These are phyloP conservation scores for Minunthozetes semirufus DNA, from an alignment of 2,888 invertebrate species.

Conservation along the genomic window DNA sequence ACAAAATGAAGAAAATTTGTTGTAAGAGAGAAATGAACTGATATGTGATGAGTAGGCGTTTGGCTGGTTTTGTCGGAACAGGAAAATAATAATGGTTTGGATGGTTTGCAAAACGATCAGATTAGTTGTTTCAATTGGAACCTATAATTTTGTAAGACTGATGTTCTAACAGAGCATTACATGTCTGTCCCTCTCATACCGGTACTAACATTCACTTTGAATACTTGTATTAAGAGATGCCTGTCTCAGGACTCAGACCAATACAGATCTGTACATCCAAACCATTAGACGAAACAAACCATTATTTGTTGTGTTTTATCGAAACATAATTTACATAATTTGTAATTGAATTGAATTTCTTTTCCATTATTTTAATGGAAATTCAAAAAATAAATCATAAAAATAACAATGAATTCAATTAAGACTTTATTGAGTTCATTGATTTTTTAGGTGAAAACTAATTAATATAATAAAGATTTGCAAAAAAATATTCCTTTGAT, in stretches of 20 bases:
- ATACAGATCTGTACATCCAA: not conserved
- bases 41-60: slow-evolving; percentile 26
- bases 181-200: not conserved
- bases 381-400: too few relatives aligned
- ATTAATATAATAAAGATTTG: too few relatives aligned
- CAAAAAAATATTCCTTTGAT: too few relatives aligned
- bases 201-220: not conserved
- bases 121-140: slow-evolving; percentile 25
- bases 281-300: too few relatives aligned
- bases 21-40: slow-evolving; percentile 19
- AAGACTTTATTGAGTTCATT: too few relatives aligned
- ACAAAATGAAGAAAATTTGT: slow-evolving; percentile 9
- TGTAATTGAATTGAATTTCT: too few relatives aligned
- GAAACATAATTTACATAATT: too few relatives aligned
- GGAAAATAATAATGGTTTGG: slow-evolving; percentile 17
- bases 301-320: too few relatives aligned
- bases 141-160: slow-evolving; percentile 23
- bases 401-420: too few relatives aligned
- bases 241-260: not conserved
- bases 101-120: not conserved
- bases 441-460: too few relatives aligned
- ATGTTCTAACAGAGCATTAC: slow-evolving; percentile 1
- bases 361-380: too few relatives aligned
- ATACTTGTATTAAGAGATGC: too few relatives aligned
- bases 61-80: slow-evolving; percentile 18